Base-by-base conservation (phyloP, 2,797 vertebrate species). In the Lepus oiostolus region DNA sequence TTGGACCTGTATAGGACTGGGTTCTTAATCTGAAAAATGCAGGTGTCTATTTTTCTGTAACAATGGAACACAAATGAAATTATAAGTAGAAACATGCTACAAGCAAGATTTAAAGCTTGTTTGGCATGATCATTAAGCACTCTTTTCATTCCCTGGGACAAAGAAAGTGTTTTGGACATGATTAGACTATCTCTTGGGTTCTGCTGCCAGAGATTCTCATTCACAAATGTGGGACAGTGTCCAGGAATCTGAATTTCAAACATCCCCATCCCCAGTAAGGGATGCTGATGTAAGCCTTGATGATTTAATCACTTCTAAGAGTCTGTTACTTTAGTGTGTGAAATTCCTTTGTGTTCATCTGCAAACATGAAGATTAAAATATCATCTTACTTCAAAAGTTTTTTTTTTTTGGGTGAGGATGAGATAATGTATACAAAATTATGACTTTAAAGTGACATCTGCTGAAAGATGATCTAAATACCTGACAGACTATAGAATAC, bases 381-480 rank as follows among this genome's bases (percentile, higher is more conserved):
- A 93, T 68, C 76, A 90, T 65, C n/a, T 54, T 68, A 65, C 79
- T 95, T 92, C 42, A 94, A 85, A 85, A 50, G 8, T 19, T n/a
- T 62, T 60, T 81, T 65, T 28, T 68, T 8, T 88, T 68, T 77
- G 62, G 28, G 28, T 71, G 65, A 79, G 24, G 26, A 88, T 94
- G 77, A 95, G 88, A 95, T 86, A 89, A 94, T 62, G 17, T 90
- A 76, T 71, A 91, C 42, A 83, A 80, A 95, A 86, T 76, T 83
- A 60, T 77, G 84, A 94, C 72, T 95, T 88, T 93, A 83, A 92
- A 96, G 80, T 86, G 80, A 95, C 80, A 94, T 90, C 72, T 90
- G 70, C 82, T 91, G 86, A 89, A 90, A 91, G 77, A 93, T 82
- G 63, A 85, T 80, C 83, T 97, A 88, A 94, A 79, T 96, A 96